phyloP scores from a whole-genome alignment of 2,888 invertebrate species.

The Cephus sareptanus region DNA sequence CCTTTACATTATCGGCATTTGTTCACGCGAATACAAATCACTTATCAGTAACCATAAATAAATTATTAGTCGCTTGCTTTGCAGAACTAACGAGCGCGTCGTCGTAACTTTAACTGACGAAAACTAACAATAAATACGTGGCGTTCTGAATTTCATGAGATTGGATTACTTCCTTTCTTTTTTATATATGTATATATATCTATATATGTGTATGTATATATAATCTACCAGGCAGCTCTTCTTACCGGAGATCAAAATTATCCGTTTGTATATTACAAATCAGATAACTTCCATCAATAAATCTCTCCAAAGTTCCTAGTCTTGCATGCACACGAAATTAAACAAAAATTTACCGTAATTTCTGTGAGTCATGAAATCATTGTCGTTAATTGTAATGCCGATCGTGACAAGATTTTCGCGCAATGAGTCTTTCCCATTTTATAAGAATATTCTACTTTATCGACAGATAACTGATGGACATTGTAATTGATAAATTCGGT shows the following conservation, averaged over 20 bases:
- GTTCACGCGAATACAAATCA: not conserved
- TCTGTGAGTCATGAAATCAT: not conserved
- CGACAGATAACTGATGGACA: not conserved
- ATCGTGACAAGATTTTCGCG: not conserved
- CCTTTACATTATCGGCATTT: not conserved
- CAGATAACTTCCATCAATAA: not conserved
- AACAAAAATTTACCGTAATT: not conserved
- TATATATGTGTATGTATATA: not conserved
- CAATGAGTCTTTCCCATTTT: not conserved
- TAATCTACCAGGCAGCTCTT: not conserved
- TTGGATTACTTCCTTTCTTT: constrained; percentile 1
- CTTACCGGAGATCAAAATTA: not conserved
- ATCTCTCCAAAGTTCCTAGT: not conserved
- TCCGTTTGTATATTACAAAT: not conserved
- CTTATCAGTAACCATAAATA: not conserved
- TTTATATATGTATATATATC: not conserved
- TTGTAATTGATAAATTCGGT: not conserved
- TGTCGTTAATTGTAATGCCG: not conserved
- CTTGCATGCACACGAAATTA: not conserved
- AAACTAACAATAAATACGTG: constrained; percentile 7
- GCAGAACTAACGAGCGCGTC: not conserved
- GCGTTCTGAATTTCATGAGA: not conserved
- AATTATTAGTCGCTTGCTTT: constrained; percentile 1
- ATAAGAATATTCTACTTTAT: not conserved
- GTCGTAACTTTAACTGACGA: not conserved